Base-by-base conservation (phyloP, 92 coral and sea anemone species). In the Heteractis magnifica region DNA sequence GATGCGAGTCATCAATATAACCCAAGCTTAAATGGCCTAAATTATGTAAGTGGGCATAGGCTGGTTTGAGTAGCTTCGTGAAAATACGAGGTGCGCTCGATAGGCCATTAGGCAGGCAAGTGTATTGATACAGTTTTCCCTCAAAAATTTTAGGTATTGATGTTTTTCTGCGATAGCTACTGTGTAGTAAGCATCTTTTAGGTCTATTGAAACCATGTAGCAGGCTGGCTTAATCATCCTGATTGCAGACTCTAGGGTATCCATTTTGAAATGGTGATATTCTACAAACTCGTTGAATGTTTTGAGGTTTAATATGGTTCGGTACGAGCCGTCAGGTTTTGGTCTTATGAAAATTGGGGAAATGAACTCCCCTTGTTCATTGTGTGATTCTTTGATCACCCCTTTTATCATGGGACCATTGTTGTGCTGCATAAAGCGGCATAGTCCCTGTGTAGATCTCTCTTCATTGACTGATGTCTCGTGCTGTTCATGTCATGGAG, bases 251-350 rank as follows among this genome's bases (percentile, higher is more conserved):
- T 88, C 88, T 49, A 91, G 65, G 10, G 83, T 85, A 75, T 91
- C 92, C 92, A 88, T 91, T 86, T 91, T 88, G 56, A 88, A 91
- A 81, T 88, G 88, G 82, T 88, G 84, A 51, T 91, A 88, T 51
- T 84, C 83, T 71, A 85, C 86, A 48, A 65, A 84, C 85, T 86
- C 85, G 44, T 86, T 86, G 56, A 87, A 82, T 13, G 83, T 77
- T 79, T 90, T 90, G 34, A 88, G 88, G 58, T 90, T 90, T 15
- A 91, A 52, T 49, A 87, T 88, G 76, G 85, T 88, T 64, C 94
- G 49, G 80, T 84, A 77, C 0, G 85, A 56, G 73, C 91, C 89
- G 79, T 90, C 91, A n/a, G 84, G 82, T 76, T 90, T 90, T 5
- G 90, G 90, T 49, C 84, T 59, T 34, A 87, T 44, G 85, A 87